phyloP scores from a whole-genome alignment of 1,140 invertebrate genomes.

The Gryllus bimaculatus region DNA sequence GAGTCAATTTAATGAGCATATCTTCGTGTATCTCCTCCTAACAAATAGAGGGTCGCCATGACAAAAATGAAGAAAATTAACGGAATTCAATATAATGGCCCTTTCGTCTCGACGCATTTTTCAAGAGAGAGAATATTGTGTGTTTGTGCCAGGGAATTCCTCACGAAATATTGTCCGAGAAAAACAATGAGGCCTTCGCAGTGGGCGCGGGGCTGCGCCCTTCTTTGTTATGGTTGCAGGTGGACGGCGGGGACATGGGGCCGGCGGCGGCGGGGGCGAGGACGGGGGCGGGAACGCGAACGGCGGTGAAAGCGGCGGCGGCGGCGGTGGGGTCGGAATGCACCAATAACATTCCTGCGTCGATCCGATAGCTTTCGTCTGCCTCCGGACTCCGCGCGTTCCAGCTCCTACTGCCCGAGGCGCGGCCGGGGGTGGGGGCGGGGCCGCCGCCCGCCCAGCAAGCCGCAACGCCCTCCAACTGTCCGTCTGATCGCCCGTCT shows the following conservation, averaged over 20 bases:
- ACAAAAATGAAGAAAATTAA: background rate
- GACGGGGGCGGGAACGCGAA: too few relatives aligned
- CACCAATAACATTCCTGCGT: background rate
- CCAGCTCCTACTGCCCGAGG: too few relatives aligned
- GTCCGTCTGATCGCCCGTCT: too few relatives aligned
- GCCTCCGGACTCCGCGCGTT: background rate
- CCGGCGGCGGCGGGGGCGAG: too few relatives aligned
- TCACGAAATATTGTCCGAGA: background rate
- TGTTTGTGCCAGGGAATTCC: background rate
- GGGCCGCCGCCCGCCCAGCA: background rate
- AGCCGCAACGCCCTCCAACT: background rate
- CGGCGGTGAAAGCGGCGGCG: too few relatives aligned
- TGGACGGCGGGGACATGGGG: background rate
- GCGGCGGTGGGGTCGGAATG: background rate
- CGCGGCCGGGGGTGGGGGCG: too few relatives aligned
- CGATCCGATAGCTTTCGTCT: background rate
- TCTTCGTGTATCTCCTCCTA: too few relatives aligned
- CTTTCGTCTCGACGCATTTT: background rate
- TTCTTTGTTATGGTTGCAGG: conserved; percentile 1
- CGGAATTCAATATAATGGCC: background rate
- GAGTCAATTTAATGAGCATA: too few relatives aligned
- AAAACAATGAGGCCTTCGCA: background rate
- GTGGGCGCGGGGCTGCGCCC: background rate
- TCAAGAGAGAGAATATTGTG: background rate
- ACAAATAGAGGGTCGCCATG: too few relatives aligned